Percentiles rank a stretch among this genome's conserved stretches.
Conservation (phyloP, 2,888 invertebrate genomes). For the Ecdyonurus torrentis region DNA sequence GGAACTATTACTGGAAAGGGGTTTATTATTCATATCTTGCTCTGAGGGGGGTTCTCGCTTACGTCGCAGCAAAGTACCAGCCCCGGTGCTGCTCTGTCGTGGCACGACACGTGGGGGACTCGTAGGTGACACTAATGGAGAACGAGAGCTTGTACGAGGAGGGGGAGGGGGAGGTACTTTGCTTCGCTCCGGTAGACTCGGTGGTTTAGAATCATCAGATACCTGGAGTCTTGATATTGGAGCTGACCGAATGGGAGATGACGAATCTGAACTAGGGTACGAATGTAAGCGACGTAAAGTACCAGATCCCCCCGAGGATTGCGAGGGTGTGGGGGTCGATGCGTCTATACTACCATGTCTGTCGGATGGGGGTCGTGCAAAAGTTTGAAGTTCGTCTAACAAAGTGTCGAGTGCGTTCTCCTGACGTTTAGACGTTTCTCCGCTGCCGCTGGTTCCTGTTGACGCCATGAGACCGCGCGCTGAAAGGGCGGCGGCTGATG, state of each 20-base stretch:
- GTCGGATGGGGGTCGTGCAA: constrained; percentile 47
- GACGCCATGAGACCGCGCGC: constrained; percentile 41
- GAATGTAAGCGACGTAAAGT: constrained; percentile 60
- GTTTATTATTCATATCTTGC: constrained; percentile 17
- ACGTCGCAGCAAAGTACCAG: constrained; percentile 24
- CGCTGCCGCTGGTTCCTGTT: constrained; percentile 39
- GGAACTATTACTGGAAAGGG: constrained; percentile 44
- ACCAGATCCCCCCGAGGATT: constrained; percentile 4
- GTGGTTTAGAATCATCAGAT: constrained; percentile 18
- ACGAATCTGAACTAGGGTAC: constrained; percentile 59
- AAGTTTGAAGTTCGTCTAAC: constrained; percentile 84
- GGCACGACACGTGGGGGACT: constrained; percentile 26
- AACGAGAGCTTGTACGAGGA: constrained; percentile 77
- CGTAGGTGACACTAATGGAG: constrained; percentile 71
- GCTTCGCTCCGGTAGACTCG: constrained; percentile 50
- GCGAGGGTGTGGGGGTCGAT: constrained; percentile 16
- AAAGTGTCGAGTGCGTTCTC: constrained; percentile 96
- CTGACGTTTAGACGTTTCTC: constrained; percentile 40
- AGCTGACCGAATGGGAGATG: constrained; percentile 29
- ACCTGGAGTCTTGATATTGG: constrained; percentile 31
- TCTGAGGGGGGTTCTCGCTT: constrained; percentile 8
- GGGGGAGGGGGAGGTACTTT: constrained; percentile 81
- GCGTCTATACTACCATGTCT: constrained; percentile 35
- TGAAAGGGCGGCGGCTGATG: constrained; percentile 22
- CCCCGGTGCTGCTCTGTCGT: constrained; percentile 17